Percentiles rank a stretch among this genome's conserved stretches.
Evolutionary conservation across 2,113 vertebrate genomes (phyloP).

Genomic region (Gavialis gangeticus): DNA sequence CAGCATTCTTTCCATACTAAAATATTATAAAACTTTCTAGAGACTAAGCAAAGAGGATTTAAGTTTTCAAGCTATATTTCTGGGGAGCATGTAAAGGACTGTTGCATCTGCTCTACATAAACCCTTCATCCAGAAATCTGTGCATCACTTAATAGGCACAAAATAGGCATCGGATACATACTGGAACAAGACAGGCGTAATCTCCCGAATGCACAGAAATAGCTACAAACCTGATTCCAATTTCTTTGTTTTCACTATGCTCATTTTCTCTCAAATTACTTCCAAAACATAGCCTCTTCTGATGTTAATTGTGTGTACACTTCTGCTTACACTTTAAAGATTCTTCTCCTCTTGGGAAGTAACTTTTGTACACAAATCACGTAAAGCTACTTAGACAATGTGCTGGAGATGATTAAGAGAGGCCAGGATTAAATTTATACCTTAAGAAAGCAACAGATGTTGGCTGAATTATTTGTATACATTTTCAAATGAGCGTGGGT

Average conservation of each 20-base stretch:
- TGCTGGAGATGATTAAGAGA: slow-evolving; percentile 78
- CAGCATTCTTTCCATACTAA: background rate
- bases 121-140: background rate
- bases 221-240: slow-evolving; percentile 68
- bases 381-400: slow-evolving; percentile 57
- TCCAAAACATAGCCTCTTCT: slow-evolving; percentile 68
- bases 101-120: background rate
- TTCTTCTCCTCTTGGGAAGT: slow-evolving; percentile 69
- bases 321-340: slow-evolving; percentile 73
- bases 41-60: background rate
- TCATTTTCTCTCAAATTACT: slow-evolving; percentile 72
- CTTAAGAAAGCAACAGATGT: slow-evolving; percentile 71
- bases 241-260: slow-evolving; percentile 48
- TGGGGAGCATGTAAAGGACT: background rate
- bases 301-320: slow-evolving; percentile 65
- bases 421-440: slow-evolving; percentile 54
- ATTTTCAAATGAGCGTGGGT: slow-evolving; percentile 30
- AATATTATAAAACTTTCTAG: background rate
- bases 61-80: background rate
- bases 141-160: background rate
- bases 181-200: background rate
- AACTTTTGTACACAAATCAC: slow-evolving; percentile 78
- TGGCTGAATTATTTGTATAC: slow-evolving; percentile 59
- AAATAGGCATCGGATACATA: background rate
- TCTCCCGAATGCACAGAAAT: slow-evolving; percentile 21